phyloP scores from a whole-genome alignment of 2,797 vertebrate genomes.

The Micropoecilia bifurca region DNA sequence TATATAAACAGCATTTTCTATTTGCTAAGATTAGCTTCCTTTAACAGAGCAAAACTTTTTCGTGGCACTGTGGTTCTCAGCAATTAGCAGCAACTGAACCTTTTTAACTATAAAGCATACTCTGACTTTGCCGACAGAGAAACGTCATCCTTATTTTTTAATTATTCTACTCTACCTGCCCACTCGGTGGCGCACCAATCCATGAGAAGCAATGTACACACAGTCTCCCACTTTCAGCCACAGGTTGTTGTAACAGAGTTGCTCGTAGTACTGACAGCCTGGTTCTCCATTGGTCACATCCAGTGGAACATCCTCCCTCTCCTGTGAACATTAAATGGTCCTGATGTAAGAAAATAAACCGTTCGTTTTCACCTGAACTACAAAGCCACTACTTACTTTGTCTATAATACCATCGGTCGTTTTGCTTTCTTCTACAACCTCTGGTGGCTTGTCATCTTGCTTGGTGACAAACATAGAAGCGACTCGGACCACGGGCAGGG shows the following conservation, averaged over 20 bases:
- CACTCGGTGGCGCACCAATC: slow-evolving; percentile 92
- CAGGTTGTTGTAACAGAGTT: slow-evolving; percentile 93
- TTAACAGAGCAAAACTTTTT: neutral
- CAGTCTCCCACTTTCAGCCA: slow-evolving; percentile 97
- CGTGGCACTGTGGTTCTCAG: neutral
- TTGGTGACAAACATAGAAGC: slow-evolving; percentile 97
- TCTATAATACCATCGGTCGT: slow-evolving; percentile 83
- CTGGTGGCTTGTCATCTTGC: slow-evolving; percentile 87
- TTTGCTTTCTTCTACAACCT: slow-evolving; percentile 87
- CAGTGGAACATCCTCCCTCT: slow-evolving; percentile 93
- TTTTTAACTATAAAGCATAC: neutral
- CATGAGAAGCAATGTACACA: slow-evolving; percentile 95
- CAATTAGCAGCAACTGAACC: neutral
- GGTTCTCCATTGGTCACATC: slow-evolving; percentile 95
- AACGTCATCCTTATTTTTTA: neutral
- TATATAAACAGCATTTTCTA: neutral
- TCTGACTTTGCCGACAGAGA: neutral
- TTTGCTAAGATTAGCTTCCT: neutral
- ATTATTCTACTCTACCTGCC: slow-evolving; percentile 85
- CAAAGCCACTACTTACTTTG: slow-evolving; percentile 82
- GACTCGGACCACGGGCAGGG: slow-evolving; percentile 94
- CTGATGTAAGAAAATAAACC: neutral
- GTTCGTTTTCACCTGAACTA: neutral
- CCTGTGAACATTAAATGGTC: slow-evolving; percentile 76
- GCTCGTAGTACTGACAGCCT: slow-evolving; percentile 96